Percentiles rank a stretch among this genome's conserved stretches.
phyloP scores from a whole-genome alignment of 2,797 vertebrate species.

The Myiotriccus ornatus region DNA sequence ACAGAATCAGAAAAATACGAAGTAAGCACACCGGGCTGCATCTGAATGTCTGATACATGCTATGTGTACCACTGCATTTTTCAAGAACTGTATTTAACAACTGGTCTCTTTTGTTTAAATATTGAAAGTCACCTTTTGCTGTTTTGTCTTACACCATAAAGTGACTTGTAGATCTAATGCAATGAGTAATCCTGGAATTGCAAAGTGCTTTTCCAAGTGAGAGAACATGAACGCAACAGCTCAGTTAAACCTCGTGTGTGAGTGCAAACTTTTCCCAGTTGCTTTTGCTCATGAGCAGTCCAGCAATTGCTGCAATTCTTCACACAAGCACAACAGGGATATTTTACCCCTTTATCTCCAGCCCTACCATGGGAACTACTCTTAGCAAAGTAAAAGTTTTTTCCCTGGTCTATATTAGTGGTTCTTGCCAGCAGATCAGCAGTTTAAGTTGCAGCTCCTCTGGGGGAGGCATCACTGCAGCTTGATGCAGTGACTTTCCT shows the following conservation, averaged over 20 bases:
- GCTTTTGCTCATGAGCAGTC: neutral
- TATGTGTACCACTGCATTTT: neutral
- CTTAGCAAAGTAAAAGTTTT: neutral
- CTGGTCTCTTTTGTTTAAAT: neutral
- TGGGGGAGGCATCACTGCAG: neutral
- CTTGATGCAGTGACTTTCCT: neutral
- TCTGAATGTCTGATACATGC: neutral
- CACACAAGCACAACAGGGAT: neutral
- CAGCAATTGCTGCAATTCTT: neutral
- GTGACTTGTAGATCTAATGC: neutral
- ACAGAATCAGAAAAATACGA: neutral
- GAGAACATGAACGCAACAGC: neutral
- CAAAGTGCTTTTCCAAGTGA: neutral
- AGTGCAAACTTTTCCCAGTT: neutral
- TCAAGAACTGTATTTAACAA: neutral
- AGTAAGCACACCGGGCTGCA: neutral
- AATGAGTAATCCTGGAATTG: neutral
- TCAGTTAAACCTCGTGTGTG: neutral
- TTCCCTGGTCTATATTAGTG: neutral
- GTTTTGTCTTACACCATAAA: neutral
- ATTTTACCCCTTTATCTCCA: neutral
- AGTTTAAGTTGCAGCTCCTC: neutral
- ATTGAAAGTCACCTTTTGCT: neutral
- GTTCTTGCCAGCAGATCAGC: neutral
- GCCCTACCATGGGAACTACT: neutral